Conservation (phyloP, 2,888 invertebrate species). For the Alloplasta piceator region DNA sequence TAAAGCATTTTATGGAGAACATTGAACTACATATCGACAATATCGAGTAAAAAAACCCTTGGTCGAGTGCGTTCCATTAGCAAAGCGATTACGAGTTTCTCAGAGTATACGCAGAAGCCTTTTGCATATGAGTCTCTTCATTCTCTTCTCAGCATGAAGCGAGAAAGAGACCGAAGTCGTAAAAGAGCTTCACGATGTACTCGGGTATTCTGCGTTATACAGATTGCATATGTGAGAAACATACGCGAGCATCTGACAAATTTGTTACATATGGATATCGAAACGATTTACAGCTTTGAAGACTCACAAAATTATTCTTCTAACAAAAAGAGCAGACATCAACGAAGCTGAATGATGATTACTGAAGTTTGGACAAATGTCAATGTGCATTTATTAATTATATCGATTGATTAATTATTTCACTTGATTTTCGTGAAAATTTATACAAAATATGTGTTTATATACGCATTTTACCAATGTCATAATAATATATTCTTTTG, state of each 20-base stretch:
- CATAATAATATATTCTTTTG: no score
- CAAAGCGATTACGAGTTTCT: conserved; percentile 60
- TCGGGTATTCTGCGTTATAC: conserved; percentile 52
- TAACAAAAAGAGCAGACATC: conserved; percentile 24
- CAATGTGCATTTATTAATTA: conserved; percentile 38
- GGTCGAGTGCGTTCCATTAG: conserved; percentile 67
- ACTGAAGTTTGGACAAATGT: conserved; percentile 23
- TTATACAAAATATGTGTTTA: no score
- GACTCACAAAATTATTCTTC: conserved; percentile 25
- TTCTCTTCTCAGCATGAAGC: conserved; percentile 33
- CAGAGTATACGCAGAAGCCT: conserved; percentile 48
- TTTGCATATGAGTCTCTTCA: conserved; percentile 37
- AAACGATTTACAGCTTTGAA: conserved; percentile 22
- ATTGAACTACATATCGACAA: conserved; percentile 55
- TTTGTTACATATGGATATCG: conserved; percentile 10
- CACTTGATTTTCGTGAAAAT: no score
- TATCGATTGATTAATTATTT: conserved; percentile 51
- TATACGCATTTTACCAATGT: no score
- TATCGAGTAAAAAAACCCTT: conserved; percentile 51
- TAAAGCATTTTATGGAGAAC: conserved; percentile 49
- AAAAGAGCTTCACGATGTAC: conserved; percentile 65
- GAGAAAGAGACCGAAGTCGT: conserved; percentile 58
- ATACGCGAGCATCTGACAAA: conserved; percentile 3
- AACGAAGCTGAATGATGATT: conserved; percentile 15
- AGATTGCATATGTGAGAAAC: conserved; percentile 53